Conservation (phyloP, 2,797 vertebrate genomes). For the Cyprinodon diabolis region DNA sequence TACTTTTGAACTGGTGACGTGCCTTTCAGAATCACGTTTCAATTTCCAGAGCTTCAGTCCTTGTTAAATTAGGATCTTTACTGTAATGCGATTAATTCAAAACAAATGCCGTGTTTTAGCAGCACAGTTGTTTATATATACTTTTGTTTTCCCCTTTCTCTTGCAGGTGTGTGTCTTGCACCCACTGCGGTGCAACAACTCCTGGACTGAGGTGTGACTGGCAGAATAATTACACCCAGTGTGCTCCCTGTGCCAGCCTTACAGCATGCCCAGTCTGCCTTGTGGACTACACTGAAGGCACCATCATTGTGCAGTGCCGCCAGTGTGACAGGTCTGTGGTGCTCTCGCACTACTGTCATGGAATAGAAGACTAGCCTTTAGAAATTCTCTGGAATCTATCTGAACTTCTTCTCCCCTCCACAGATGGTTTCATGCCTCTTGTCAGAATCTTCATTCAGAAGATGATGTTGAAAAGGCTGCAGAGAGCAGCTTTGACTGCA, state of each 20-base stretch:
- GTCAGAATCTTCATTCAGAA: conserved; percentile 94
- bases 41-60: background rate
- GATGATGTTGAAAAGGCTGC: conserved; percentile 94
- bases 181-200: conserved; percentile 93
- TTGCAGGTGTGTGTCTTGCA: conserved; percentile 96
- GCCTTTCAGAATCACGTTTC: background rate
- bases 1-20: background rate
- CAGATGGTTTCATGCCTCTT: conserved; percentile 98
- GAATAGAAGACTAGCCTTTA: conserved; percentile 10
- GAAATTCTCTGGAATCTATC: conserved; percentile 15
- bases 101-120: background rate
- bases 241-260: conserved; percentile 94
- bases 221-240: conserved; percentile 99
- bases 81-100: conserved; percentile 4
- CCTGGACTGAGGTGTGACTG: conserved; percentile 95
- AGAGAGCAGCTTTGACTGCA: conserved; percentile 95
- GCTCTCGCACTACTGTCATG: conserved; percentile 26
- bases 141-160: conserved; percentile 41
- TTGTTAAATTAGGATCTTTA: background rate
- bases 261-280: conserved; percentile 90
- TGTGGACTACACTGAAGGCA: conserved; percentile 91
- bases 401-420: conserved; percentile 51
- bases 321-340: conserved; percentile 92
- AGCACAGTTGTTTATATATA: conserved; percentile 5
- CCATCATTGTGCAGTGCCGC: conserved; percentile 94